Evolutionary conservation across 1,140 invertebrate genomes (phyloP), one percentile per base, ranked within the genome.

Genomic region (Cotesia chilonis): DNA sequence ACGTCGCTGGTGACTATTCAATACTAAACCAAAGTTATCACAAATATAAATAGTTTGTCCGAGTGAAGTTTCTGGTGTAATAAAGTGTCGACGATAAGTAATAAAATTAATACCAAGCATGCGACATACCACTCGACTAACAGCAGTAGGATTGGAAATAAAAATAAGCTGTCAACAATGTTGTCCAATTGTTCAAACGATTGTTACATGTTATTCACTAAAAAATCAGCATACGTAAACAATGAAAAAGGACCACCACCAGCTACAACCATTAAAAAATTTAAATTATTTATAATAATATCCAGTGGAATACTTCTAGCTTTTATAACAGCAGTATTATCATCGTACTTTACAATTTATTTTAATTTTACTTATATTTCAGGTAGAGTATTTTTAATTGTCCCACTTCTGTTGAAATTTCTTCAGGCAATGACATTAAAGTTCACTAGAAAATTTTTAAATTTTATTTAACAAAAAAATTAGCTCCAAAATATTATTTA

Each of bases 251-350:
- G 70, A 70, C 72, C 67, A 28, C 71, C 28, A 12, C 59, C 60
- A 38, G 63, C 51, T 70, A 77, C 78, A 74, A 76, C 57, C 66
- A 68, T 63, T 7, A 82, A 76, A 38, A 75, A 74, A 55, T 3
- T 82, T 4, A 68, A 74, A n/a, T 63, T 83, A 6, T 74, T 78
- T 47, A 41, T 81, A 2, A 68, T 83, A 9, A 79, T 83, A 51
- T 36, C 78, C 1, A 79, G 75, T 9, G 81, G 82, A 38, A 74
- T 84, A 5, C 52, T 66, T 7, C 71, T 82, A 12, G 82, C 81
- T 60, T 75, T 83, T 47, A 75, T 81, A 51, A 74, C 74, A 0
- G 78, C 79, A 4, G 54, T 81, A 28, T 7, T 84, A 17, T 79
- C 80, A 3, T 75, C 77, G 37, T 83, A 84, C 69, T 68, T 85